Conservation (phyloP, 2,797 vertebrate genomes). For the Aeoliscus strigatus region DNA sequence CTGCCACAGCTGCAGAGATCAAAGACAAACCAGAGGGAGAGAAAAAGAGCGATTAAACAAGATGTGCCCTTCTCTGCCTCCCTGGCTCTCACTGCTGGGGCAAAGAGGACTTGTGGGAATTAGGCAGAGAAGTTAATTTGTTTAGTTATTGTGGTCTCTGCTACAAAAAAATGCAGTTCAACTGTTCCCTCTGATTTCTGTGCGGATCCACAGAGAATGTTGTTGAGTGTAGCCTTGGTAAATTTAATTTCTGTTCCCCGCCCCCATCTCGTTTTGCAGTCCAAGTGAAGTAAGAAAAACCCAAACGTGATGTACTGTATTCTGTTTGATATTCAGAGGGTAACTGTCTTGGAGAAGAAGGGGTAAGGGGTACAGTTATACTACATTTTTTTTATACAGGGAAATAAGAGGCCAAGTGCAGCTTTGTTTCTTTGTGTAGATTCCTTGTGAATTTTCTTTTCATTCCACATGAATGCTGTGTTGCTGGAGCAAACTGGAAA, state of each 20-base stretch:
- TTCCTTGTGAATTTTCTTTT: constrained; percentile 71
- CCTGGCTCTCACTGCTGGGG: constrained; percentile 39
- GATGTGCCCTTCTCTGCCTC: constrained; percentile 33
- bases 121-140: constrained; percentile 56
- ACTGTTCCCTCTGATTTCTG: constrained; percentile 66
- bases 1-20: constrained; percentile 47
- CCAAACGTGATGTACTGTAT: constrained; percentile 82
- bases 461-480: constrained; percentile 77
- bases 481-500: constrained; percentile 58
- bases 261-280: constrained; percentile 76
- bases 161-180: constrained; percentile 61
- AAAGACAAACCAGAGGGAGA: constrained; percentile 84
- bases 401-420: constrained; percentile 56
- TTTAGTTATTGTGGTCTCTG: constrained; percentile 68
- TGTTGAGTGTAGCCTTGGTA: constrained; percentile 76
- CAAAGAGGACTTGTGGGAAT: constrained; percentile 62
- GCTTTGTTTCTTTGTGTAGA: constrained; percentile 63
- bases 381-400: constrained; percentile 52
- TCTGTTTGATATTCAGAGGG: constrained; percentile 76
- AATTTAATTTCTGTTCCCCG: constrained; percentile 67
- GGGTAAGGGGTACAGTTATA: constrained; percentile 47
- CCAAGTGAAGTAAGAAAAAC: constrained; percentile 81
- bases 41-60: constrained; percentile 87
- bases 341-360: constrained; percentile 57
- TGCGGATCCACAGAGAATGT: constrained; percentile 69